Base-by-base conservation (phyloP, 2,888 invertebrate species). In the Sesia apiformis region DNA sequence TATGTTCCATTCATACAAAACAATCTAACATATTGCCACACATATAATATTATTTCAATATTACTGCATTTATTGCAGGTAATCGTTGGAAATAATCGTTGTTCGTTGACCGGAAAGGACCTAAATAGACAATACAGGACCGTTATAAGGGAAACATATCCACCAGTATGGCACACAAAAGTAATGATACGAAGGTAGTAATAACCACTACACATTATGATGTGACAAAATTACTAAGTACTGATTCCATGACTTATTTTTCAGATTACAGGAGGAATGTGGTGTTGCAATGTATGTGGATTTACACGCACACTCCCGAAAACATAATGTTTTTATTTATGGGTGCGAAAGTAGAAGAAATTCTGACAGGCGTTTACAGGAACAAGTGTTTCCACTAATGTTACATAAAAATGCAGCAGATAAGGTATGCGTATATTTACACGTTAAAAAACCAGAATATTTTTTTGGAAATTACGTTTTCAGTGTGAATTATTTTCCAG, bases 281-380 rank as follows among this genome's bases (percentile, higher is more conserved):
- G 96, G 96, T 39, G 95, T 97, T 55, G 95, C 95, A 52, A 93
- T 97, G 92, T 97, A 96, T 78, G 95, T 97, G 78, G 98, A 98
- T 86, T 92, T 97, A 68, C 98, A 98, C 80, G 97, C 97, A 42
- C 98, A 99, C 88, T 98, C 98, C 39, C 91, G 98, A 61, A 95
- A 95, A 78, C 97, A 98, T 84, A 98, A 98, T 80, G 94, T 98
- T 70, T 99, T 99, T 81, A 94, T 98, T 72, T 99, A 98, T 77
- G 98, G 98, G 64, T 98, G 98, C 84, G 97, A 97, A 89, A 96
- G 94, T 81, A 91, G 95, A 69, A 91, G 95, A 69, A 93, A 93
- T 64, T 91, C 93, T 8, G 95, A 95, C 53, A 93, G 93, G 75
- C 93, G 94, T 69, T 90, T 98, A 53, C 93, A 95, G 61, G 98